Evolutionary conservation across 1,140 invertebrate species (phyloP).

Genomic region (Drosophila obscura): DNA sequence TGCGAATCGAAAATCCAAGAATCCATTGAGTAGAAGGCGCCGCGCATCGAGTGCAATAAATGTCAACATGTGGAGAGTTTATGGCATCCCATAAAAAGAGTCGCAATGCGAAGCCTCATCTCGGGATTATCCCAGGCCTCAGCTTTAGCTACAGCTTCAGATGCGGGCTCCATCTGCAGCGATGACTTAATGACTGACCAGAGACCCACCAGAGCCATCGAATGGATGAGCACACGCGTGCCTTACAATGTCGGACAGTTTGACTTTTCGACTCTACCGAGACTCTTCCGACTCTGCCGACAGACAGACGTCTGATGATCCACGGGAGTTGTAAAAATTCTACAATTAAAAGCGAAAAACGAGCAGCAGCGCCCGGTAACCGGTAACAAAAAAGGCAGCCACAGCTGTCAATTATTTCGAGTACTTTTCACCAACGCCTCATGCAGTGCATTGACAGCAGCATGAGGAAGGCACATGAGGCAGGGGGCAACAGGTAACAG

Average conservation of each 20-base stretch:
- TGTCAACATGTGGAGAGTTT: slow-evolving; percentile 53
- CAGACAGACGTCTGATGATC: slow-evolving; percentile 41
- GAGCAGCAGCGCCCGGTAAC: slow-evolving; percentile 26
- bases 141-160: not conserved
- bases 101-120: slow-evolving; percentile 24
- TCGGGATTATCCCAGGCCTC: slow-evolving; percentile 48
- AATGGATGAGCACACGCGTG: not conserved
- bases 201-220: slow-evolving; percentile 17
- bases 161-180: slow-evolving; percentile 1
- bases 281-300: not conserved
- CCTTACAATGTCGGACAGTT: too few relatives aligned
- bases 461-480: slow-evolving; percentile 1
- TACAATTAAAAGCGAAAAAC: slow-evolving; percentile 75
- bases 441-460: slow-evolving; percentile 60
- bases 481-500: slow-evolving; percentile 21
- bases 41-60: slow-evolving; percentile 42
- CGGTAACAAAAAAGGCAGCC: slow-evolving; percentile 77
- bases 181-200: slow-evolving; percentile 76
- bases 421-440: slow-evolving; percentile 82
- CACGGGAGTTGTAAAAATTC: slow-evolving; percentile 71
- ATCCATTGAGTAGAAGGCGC: not conserved
- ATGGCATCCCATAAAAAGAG: slow-evolving; percentile 65
- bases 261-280: slow-evolving; percentile 13
- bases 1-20: slow-evolving; percentile 16
- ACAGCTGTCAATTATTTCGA: slow-evolving; percentile 83